Base-by-base conservation (phyloP, 2,113 vertebrate species). In the Gymnobelideus leadbeateri region DNA sequence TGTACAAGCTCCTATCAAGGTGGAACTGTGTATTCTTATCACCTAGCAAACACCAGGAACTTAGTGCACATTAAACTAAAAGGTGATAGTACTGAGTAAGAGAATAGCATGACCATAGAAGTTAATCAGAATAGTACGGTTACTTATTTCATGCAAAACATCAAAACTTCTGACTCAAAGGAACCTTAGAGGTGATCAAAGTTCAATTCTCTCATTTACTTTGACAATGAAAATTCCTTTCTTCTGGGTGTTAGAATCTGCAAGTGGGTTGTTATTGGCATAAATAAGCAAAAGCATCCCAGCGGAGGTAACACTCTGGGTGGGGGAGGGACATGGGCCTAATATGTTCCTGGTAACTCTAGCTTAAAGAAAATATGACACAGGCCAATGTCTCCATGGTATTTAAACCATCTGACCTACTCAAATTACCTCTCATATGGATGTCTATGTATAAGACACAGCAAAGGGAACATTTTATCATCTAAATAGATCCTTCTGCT, bases 381-480 rank as follows among this genome's bases (percentile, higher is more conserved):
- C 68, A 84, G 68, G 68, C 68, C n/a, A 43, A n/a, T 84, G 95
- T 89, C 51, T 91, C 93, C 84, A 12, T 55, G 94, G 92, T 31
- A 93, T 95, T 96, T 94, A 96, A 97, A 92, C 57, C 89, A 91
- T 0, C 0, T 37, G 92, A 51, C 93, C 94, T 47, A 5, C 19
- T 93, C 47, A 21, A 47, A 91, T 95, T 51, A 97, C 92, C 96
- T 92, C 84, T 89, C 95, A 90, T 51, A 92, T 91, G 91, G 93
- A 97, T 52, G 91, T 90, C 2, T 0, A 92, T 94, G 91, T 89
- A 0, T 9, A 1, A 89, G 89, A 49, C 84, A 37, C 84, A 57
- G 91, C 53, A 26, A 46, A 94, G 91, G 89, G 49, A 90, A 53
- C 37, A 37, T 89, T 91, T 77, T 51, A 43, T 89, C 93, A 91